Percentiles rank a stretch among this genome's conserved stretches.
phyloP scores from a whole-genome alignment of 2,888 invertebrate species.

The Incurvaria masculella region DNA sequence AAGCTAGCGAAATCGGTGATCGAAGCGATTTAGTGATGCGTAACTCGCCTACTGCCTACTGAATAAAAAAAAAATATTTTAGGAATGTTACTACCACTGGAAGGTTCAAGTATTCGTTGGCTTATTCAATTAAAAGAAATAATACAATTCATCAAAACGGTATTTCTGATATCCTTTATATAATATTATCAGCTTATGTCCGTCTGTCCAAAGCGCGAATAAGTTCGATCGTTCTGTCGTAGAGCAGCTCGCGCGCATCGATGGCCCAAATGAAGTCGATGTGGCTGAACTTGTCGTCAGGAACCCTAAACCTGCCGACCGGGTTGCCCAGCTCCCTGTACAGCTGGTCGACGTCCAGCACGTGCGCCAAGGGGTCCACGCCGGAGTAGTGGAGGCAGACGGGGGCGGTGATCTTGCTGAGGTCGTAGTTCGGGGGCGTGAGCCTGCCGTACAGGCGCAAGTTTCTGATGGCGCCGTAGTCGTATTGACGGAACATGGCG shows the following conservation, averaged over 20 bases:
- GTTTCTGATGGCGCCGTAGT: slow-evolving; percentile 39
- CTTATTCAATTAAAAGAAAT: too few species aligned
- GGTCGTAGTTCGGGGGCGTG: slow-evolving; percentile 52
- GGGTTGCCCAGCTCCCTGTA: slow-evolving; percentile 40
- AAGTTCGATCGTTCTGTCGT: slow-evolving; percentile 23
- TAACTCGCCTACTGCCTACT: too few species aligned
- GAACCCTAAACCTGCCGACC: slow-evolving; percentile 42
- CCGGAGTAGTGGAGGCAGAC: slow-evolving; percentile 55
- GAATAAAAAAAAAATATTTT: too few species aligned
- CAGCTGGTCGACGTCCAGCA: slow-evolving; percentile 42
- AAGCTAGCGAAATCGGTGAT: too few species aligned
- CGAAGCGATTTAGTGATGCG: too few species aligned
- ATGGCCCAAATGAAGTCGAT: slow-evolving; percentile 57
- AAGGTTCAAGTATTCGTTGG: too few species aligned
- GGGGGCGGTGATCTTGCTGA: slow-evolving; percentile 48
- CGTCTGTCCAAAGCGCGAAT: background rate
- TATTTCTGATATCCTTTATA: too few species aligned
- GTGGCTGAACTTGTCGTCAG: slow-evolving; percentile 50
- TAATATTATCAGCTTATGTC: too few species aligned
- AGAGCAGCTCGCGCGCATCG: slow-evolving; percentile 43
- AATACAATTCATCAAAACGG: too few species aligned
- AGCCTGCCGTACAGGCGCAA: slow-evolving; percentile 41
- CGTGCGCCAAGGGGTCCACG: slow-evolving; percentile 57
- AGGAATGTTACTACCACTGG: too few species aligned
- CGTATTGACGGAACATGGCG: slow-evolving; percentile 34